These are phyloP conservation scores for Phasia obesa DNA, from an alignment of 2,888 invertebrate species.

Conservation along the genomic window DNA sequence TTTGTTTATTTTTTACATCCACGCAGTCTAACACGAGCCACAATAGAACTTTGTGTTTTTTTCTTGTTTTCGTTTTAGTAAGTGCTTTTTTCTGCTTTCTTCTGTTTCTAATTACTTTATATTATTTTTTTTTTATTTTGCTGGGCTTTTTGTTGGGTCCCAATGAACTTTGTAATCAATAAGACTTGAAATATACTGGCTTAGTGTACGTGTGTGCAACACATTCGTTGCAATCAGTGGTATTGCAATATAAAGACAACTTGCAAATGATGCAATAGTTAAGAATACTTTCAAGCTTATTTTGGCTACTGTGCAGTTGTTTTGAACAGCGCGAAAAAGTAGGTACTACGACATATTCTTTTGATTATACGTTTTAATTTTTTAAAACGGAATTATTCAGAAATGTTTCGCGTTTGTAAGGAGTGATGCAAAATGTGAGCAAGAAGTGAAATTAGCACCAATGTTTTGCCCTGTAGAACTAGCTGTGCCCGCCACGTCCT, in stretches of 20 bases:
- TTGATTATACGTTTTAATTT: too few species aligned
- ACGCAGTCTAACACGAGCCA: conserved; percentile 57
- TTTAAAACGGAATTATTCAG: too few species aligned
- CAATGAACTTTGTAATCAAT: conserved; percentile 61
- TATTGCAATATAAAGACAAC: background rate
- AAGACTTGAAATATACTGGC: conserved; percentile 13
- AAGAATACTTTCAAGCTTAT: background rate
- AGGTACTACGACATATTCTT: too few species aligned
- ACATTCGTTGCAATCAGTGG: conserved; percentile 14
- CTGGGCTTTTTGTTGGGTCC: conserved; percentile 27
- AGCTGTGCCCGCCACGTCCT: too few species aligned
- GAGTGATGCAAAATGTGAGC: too few species aligned
- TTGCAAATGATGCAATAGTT: conserved; percentile 32
- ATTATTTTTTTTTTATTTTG: conserved; percentile 20
- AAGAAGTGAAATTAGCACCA: too few species aligned
- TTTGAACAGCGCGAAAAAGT: too few species aligned
- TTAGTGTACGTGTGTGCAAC: background rate
- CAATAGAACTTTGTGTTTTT: conserved; percentile 6
- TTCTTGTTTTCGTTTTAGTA: conserved; percentile 14
- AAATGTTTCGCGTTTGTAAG: too few species aligned
- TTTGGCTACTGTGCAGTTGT: too few species aligned
- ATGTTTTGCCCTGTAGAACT: too few species aligned
- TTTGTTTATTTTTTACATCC: conserved; percentile 19
- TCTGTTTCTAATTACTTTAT: conserved; percentile 9
- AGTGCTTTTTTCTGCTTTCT: background rate